These are phyloP conservation scores for Eudemis profundana DNA, from an alignment of 2,888 invertebrate species.

Conservation along the genomic window DNA sequence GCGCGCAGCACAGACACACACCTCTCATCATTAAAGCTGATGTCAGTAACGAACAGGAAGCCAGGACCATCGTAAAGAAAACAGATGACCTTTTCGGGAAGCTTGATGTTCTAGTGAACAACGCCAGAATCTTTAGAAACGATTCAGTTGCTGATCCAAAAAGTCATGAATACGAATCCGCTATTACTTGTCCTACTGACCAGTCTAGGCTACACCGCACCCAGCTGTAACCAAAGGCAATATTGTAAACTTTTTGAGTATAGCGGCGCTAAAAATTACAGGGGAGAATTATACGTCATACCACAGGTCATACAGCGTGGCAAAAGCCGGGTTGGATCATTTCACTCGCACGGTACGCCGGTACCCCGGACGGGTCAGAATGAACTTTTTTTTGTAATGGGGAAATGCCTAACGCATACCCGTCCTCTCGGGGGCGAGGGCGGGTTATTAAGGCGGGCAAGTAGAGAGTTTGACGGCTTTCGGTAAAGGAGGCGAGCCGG, in stretches of 20 bases:
- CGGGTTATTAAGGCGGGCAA: neutral
- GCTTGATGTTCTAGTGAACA: neutral
- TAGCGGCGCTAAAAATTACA: neutral
- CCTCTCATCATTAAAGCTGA: neutral
- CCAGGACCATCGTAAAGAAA: neutral
- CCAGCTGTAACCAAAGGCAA: neutral
- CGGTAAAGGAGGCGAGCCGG: conserved; percentile 35
- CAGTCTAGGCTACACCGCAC: neutral
- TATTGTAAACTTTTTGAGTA: neutral
- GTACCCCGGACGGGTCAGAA: neutral
- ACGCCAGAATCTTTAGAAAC: neutral
- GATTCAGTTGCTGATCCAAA: neutral
- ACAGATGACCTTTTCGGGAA: neutral
- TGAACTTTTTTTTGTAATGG: no score
- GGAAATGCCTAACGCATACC: no score
- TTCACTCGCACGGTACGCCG: conserved; percentile 8
- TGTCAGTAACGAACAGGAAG: neutral
- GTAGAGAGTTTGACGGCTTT: conserved; percentile 4
- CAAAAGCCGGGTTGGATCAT: neutral
- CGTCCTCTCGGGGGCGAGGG: neutral
- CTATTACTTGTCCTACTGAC: neutral
- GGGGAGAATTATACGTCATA: neutral
- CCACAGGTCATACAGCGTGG: no score
- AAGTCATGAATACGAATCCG: neutral
- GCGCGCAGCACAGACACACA: conserved; percentile 44